Percentiles rank a stretch among this genome's conserved stretches.
phyloP scores from a whole-genome alignment of 2,797 vertebrate genomes.

The Sardinella longiceps region DNA sequence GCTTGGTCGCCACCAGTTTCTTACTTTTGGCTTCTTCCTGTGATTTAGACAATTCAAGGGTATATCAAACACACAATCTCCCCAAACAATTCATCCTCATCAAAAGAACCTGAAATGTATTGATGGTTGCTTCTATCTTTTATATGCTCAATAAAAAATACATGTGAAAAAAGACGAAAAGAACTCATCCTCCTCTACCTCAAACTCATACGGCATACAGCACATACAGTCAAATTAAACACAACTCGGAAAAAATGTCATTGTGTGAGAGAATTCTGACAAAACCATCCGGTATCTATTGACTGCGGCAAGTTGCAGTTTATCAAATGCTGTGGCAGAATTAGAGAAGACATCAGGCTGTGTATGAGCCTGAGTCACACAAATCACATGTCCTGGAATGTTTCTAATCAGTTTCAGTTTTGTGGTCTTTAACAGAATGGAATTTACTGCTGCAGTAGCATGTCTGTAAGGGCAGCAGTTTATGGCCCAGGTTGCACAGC shows the following conservation, averaged over 20 bases:
- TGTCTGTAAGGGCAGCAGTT: background rate
- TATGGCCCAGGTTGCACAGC: background rate
- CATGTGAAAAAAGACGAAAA: too few relatives aligned
- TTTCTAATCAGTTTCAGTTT: background rate
- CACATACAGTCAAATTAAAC: background rate
- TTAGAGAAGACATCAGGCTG: background rate
- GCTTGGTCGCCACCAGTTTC: conserved; percentile 65
- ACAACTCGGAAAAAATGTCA: background rate
- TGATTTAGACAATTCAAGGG: background rate
- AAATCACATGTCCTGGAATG: background rate
- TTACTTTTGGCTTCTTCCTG: conserved; percentile 74
- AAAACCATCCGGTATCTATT: background rate
- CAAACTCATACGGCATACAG: background rate
- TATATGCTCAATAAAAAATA: too few relatives aligned
- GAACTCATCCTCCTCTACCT: too few relatives aligned
- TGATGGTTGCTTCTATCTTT: too few relatives aligned
- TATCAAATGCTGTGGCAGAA: background rate
- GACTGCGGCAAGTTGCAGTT: background rate
- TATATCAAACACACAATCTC: background rate
- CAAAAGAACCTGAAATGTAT: too few relatives aligned
- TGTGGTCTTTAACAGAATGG: background rate
- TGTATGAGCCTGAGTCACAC: background rate
- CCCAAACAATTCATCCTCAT: too few relatives aligned
- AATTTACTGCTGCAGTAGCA: background rate
- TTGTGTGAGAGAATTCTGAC: background rate